Evolutionary conservation across 1,140 invertebrate species (phyloP), one percentile per base, ranked within the genome.

Genomic region (Vollenhovia emeryi): DNA sequence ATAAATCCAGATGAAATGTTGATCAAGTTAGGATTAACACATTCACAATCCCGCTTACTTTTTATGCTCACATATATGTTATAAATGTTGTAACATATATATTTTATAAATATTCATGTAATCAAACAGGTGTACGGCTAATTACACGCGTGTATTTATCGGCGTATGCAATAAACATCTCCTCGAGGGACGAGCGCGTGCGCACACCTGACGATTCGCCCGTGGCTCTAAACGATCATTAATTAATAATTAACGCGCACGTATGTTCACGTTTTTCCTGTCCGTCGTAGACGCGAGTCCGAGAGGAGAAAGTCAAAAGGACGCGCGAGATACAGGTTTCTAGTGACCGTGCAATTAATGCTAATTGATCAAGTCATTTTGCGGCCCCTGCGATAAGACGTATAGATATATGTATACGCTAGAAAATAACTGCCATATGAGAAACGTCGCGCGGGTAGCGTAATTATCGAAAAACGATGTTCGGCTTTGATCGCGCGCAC

Each of bases 241-340:
- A 86, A 86, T 86, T 86, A 60, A 82, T 82, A 86, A 86, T 86
- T 86, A 86, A 40, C 33, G n/a, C 13, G 11, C n/a, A 24, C 27
- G n/a, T 13, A 15, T 43, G 30, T 13, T 69, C 84, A 48, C 40
- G 15, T 82, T 82, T n/a, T 71, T 48, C 64, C 64, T 40, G 30
- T 48, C 3, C 18, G 15, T 13, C 11, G 4, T 36, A 73, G 15
- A 62, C 43, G 4, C 24, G 36, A 83, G 15, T 64, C 9, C 18
- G 9, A n/a, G 18, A 18, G 57, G 60, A 82, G 78, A 73, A 64
- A 86, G 64, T 80, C 40, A 83, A 50, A n/a, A 62, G 40, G 18
- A 36, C 24, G 11, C 6, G 0, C n/a, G 30, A n/a, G 52, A 48
- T 52, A 76, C 33, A 18, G 30, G 3, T 50, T 83, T 48, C 40